A percentile compares a stretch with the other conserved stretches of the same genome.
Evolutionary conservation across 2,888 invertebrate species (phyloP).

Genomic region (Malthinus seriepunctatus): DNA sequence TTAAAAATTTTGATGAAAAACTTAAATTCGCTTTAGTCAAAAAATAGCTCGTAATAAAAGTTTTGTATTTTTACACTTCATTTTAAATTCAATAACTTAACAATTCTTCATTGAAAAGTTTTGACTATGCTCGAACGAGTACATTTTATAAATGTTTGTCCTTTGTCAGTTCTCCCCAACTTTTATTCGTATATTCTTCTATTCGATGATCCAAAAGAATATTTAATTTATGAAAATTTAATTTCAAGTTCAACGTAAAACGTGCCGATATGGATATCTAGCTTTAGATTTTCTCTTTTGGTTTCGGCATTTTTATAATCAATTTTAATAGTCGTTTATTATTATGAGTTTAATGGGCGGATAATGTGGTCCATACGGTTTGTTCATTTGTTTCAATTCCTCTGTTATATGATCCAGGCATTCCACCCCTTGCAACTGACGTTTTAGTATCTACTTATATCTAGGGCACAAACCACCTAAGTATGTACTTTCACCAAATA

Average conservation of each 20-base stretch:
- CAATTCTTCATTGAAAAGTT: background rate
- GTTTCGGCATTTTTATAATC: no score
- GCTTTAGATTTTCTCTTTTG: background rate
- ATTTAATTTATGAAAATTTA: background rate
- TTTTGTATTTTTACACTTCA: background rate
- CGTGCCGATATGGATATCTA: background rate
- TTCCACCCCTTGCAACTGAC: no score
- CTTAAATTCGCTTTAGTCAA: no score
- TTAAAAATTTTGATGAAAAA: no score
- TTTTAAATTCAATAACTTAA: constrained; percentile 1
- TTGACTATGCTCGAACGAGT: constrained; percentile 3
- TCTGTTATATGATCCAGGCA: no score
- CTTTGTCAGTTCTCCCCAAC: constrained; percentile 10
- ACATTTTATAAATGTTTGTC: constrained; percentile 15
- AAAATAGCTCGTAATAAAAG: background rate
- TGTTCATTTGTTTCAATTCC: no score
- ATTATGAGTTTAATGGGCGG: no score
- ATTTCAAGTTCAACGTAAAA: constrained; percentile 1
- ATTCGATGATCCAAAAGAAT: background rate
- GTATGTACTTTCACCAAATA: no score
- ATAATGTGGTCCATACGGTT: no score
- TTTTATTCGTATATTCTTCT: background rate
- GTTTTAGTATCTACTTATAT: no score
- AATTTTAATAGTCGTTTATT: no score
- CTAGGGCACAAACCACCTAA: no score